Percentiles rank a stretch among this genome's conserved stretches.
Evolutionary conservation across 2,797 vertebrate species (phyloP).

Genomic region (Gadopsis marmoratus): DNA sequence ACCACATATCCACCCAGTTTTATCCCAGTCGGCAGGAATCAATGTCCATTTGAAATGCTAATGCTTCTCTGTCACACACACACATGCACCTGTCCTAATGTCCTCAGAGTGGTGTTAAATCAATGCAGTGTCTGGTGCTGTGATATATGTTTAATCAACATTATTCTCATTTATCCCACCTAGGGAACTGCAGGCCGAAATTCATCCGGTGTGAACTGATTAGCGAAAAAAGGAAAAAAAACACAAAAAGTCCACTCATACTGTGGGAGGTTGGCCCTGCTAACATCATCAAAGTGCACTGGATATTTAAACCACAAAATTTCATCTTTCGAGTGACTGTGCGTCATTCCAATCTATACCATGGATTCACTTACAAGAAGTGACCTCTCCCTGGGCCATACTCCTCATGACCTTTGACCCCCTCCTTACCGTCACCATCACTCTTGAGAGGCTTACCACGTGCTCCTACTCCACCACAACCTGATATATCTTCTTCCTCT

Average conservation of each 20-base stretch:
- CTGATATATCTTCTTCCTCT: background rate
- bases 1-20: background rate
- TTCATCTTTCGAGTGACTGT: background rate
- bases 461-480: background rate
- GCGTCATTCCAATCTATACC: conserved; percentile 12
- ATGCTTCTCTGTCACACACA: background rate
- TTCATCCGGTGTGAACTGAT: background rate
- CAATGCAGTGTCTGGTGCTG: background rate
- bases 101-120: conserved; percentile 1
- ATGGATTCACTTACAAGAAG: conserved; percentile 25
- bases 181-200: too few species aligned
- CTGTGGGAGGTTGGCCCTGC: background rate
- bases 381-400: background rate
- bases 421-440: background rate
- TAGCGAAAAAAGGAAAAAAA: background rate
- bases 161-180: background rate
- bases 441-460: background rate
- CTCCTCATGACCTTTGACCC: conserved; percentile 19
- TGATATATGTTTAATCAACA: conserved; percentile 1
- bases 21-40: background rate
- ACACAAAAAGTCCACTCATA: background rate
- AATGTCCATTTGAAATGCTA: conserved; percentile 11
- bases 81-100: background rate
- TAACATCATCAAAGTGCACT: background rate
- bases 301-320: background rate